A percentile compares a stretch with the other conserved stretches of the same genome.
phyloP scores from a whole-genome alignment of 2,113 vertebrate genomes.

The Craseonycteris thonglongyai region DNA sequence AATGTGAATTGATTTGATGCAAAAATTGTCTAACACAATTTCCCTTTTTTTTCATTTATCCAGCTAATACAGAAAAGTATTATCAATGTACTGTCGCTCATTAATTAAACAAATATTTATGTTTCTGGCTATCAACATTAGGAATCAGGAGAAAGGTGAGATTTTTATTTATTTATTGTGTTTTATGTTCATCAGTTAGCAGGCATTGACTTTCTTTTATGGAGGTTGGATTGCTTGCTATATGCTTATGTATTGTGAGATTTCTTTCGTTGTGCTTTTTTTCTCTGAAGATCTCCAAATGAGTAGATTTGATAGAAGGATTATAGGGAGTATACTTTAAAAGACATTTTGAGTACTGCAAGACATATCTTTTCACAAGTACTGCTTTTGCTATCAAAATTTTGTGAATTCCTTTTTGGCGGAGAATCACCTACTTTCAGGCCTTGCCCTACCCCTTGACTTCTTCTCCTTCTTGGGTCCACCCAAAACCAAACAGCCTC shows the following conservation, averaged over 20 bases:
- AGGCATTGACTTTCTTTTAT: neutral
- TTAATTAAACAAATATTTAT: conserved; percentile 55
- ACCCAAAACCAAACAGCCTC: neutral
- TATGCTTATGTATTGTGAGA: conserved; percentile 10
- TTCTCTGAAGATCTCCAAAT: conserved; percentile 51
- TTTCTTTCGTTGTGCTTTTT: conserved; percentile 50
- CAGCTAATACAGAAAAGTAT: conserved; percentile 20
- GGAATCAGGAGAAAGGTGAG: neutral
- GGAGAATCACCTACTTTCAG: conserved; percentile 1
- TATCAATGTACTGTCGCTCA: conserved; percentile 29
- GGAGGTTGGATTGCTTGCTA: conserved; percentile 16
- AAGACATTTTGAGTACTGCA: conserved; percentile 27
- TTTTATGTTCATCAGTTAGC: conserved; percentile 42
- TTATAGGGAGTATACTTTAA: conserved; percentile 48
- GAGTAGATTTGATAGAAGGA: conserved; percentile 46
- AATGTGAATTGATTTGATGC: conserved; percentile 24
- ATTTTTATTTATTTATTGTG: neutral
- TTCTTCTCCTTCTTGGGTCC: neutral
- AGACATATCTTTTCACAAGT: conserved; percentile 27
- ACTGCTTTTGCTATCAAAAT: conserved; percentile 22
- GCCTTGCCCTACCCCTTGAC: neutral
- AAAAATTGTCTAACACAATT: conserved; percentile 47
- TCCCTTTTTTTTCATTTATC: conserved; percentile 40
- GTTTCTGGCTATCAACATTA: conserved; percentile 47
- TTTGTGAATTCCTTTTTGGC: neutral